Base-by-base conservation (phyloP, 2,113 vertebrate species). In the Tiliqua scincoides region DNA sequence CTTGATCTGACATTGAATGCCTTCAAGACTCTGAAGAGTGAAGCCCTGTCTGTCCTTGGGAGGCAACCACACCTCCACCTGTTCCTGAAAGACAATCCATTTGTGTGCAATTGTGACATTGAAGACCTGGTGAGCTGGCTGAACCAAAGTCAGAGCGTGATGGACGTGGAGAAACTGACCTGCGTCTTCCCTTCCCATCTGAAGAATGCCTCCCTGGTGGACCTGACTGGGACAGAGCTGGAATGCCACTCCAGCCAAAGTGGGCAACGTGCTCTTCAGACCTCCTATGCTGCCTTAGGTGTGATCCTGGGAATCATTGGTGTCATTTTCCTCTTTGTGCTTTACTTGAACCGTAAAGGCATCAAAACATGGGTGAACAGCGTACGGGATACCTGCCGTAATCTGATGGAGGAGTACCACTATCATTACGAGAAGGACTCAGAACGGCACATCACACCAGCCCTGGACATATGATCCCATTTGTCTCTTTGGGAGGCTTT, bases 401-500 rank as follows among this genome's bases (percentile, higher is more conserved):
- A 96, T 2, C 90, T 97, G 40, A 74, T 97, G 91, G 97, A 96
- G 87, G 96, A 96, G 4, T 97, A 97, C 80, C 95, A 95, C 86
- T 97, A 97, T 91, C 91, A 95, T 17, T 97, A 96, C 2, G 97
- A 97, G 92, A 95, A 97, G 1, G 96, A 97, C 91, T 96, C 97
- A 0, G 96, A 97, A 84, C 96, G 95, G 63, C 95, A 95, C 6
- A 90, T 95, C 57, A 90, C 95, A 0, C 94, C 87, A 32, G 73
- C 96, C 35, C 87, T 93, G 0, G 96, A 97, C 30, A 87, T 94
- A 74, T 97, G 95, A 97, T 40, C 30, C n/a, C 3, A 20, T 25
- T 21, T 1, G 6, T 82, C 21, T 20, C 30, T 63, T 62, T 52
- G 35, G 35, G 79, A 40, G 23, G 11, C 48, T 15, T 7, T 5